phyloP scores from a whole-genome alignment of 1,140 invertebrate genomes.

The Drosophila mojavensis region DNA sequence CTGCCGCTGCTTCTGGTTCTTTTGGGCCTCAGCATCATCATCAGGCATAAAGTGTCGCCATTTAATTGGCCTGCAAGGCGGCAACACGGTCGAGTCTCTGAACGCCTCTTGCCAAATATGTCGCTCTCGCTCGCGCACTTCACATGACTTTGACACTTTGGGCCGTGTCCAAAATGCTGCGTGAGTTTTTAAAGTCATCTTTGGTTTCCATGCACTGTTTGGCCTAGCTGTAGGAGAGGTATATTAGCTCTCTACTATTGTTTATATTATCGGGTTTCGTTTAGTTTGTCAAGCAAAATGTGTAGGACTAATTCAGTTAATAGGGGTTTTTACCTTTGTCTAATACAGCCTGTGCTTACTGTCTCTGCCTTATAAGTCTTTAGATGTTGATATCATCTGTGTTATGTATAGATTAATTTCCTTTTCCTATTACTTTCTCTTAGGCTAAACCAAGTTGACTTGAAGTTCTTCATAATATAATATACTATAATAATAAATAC shows the following conservation, averaged over 20 bases:
- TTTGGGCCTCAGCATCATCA: neutral
- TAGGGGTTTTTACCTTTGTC: no score
- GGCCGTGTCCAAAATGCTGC: slow-evolving; percentile 59
- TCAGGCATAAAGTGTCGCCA: slow-evolving; percentile 64
- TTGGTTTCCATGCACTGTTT: slow-evolving; percentile 2
- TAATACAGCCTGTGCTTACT: no score
- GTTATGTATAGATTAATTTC: no score
- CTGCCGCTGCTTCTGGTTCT: neutral
- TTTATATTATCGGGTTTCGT: no score
- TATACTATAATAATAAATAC: no score
- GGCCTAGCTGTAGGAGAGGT: neutral
- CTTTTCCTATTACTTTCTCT: no score
- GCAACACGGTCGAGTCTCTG: neutral
- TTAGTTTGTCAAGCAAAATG: no score
- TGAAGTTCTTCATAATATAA: no score
- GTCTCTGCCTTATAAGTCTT: no score
- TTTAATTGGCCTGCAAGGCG: slow-evolving; percentile 73
- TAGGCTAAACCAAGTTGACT: no score
- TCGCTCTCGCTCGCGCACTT: slow-evolving; percentile 26
- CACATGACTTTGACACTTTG: slow-evolving; percentile 68
- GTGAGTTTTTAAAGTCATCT: slow-evolving; percentile 58
- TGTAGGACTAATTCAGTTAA: no score
- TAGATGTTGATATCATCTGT: no score
- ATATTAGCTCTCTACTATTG: neutral
- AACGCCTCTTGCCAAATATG: slow-evolving; percentile 62